Conservation (phyloP, 2,888 invertebrate genomes). For the Heteromurus nitidus region DNA sequence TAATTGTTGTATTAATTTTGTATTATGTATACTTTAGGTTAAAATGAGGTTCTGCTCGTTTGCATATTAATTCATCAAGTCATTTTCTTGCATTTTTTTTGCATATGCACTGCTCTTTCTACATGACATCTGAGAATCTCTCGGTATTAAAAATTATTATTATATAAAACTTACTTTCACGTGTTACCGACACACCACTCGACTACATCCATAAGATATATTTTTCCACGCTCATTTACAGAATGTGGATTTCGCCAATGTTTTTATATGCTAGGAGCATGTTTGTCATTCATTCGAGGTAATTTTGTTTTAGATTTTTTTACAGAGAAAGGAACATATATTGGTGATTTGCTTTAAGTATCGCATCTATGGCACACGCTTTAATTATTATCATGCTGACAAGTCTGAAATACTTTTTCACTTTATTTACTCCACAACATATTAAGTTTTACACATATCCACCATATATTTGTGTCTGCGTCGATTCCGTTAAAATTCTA, state of each 20-base stretch:
- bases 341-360: constrained; percentile 1
- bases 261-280: background rate
- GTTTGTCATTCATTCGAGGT: background rate
- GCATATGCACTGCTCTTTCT: no score
- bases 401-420: constrained; percentile 11
- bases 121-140: constrained; percentile 12
- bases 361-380: constrained; percentile 1
- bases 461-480: no score
- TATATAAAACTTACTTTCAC: background rate
- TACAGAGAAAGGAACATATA: background rate
- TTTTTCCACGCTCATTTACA: background rate
- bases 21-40: background rate
- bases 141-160: background rate
- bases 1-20: no score
- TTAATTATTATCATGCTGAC: constrained; percentile 13
- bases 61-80: background rate
- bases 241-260: no score
- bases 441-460: no score
- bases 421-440: no score
- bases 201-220: no score
- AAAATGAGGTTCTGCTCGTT: background rate
- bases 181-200: no score
- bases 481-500: no score
- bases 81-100: constrained; percentile 6
- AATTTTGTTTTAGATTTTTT: background rate